phyloP scores from a whole-genome alignment of 2,888 invertebrate species.

The Pemphredon lugubris region DNA sequence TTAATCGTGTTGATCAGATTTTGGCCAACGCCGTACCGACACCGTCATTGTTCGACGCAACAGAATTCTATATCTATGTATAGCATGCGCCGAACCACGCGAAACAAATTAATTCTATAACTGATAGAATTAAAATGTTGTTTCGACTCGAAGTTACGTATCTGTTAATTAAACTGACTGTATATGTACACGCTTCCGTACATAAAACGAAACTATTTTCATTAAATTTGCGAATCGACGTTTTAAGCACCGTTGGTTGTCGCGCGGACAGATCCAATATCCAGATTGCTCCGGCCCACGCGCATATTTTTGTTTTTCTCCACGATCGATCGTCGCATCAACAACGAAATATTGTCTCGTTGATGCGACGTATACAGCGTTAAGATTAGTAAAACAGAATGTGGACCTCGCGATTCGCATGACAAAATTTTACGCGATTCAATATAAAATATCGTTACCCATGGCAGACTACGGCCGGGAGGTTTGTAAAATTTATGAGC shows the following conservation, averaged over 20 bases:
- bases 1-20: too few relatives aligned
- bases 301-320: conserved; percentile 18
- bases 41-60: too few relatives aligned
- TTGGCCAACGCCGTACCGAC: too few relatives aligned
- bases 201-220: neutral
- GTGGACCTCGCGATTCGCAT: conserved; percentile 24
- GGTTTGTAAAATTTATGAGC: too few relatives aligned
- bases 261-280: neutral
- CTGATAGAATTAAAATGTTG: conserved; percentile 6
- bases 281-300: neutral
- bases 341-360: conserved; percentile 53
- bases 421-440: neutral
- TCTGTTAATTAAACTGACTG: conserved; percentile 16
- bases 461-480: too few relatives aligned
- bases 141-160: conserved; percentile 16
- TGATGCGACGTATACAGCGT: conserved; percentile 60
- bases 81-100: too few relatives aligned
- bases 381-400: conserved; percentile 42
- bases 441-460: too few relatives aligned
- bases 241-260: neutral
- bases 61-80: neutral
- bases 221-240: neutral
- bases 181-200: neutral
- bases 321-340: conserved; percentile 48
- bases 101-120: conserved; percentile 16